Percentiles rank a stretch among this genome's conserved stretches.
phyloP scores from a whole-genome alignment of 2,113 vertebrate genomes.

The Saccopteryx leptura region DNA sequence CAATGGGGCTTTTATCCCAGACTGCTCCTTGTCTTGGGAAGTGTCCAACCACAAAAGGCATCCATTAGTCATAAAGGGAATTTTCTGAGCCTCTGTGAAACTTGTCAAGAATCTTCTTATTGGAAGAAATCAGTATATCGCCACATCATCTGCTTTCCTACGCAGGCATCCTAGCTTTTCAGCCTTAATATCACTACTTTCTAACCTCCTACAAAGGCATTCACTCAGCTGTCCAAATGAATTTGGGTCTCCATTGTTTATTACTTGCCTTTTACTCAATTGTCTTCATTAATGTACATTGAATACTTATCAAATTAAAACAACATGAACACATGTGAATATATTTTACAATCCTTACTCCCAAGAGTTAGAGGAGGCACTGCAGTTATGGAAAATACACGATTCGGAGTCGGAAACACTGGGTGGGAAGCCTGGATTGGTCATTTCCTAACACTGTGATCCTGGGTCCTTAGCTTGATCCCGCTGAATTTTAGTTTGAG shows the following conservation, averaged over 20 bases:
- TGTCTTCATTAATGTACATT: neutral
- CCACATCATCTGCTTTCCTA: neutral
- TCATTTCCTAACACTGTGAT: neutral
- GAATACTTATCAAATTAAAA: neutral
- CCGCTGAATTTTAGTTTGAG: neutral
- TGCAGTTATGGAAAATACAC: neutral
- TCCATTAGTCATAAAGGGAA: neutral
- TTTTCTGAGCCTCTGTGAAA: neutral
- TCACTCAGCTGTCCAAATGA: neutral
- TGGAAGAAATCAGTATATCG: neutral
- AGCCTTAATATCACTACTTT: neutral
- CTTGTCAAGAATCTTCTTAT: neutral
- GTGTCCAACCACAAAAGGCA: neutral
- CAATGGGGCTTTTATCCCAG: neutral
- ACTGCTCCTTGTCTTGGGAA: neutral
- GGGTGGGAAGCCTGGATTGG: constrained; percentile 16
- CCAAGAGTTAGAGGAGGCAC: neutral
- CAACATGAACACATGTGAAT: neutral
- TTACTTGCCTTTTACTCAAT: neutral
- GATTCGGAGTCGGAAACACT: neutral
- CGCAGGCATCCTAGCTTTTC: neutral
- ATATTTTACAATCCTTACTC: neutral
- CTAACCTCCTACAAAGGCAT: neutral
- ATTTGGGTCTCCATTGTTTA: neutral
- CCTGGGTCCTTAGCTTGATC: fast-evolving